phyloP scores from a whole-genome alignment of 2,113 vertebrate genomes.

The Melospiza melodia region DNA sequence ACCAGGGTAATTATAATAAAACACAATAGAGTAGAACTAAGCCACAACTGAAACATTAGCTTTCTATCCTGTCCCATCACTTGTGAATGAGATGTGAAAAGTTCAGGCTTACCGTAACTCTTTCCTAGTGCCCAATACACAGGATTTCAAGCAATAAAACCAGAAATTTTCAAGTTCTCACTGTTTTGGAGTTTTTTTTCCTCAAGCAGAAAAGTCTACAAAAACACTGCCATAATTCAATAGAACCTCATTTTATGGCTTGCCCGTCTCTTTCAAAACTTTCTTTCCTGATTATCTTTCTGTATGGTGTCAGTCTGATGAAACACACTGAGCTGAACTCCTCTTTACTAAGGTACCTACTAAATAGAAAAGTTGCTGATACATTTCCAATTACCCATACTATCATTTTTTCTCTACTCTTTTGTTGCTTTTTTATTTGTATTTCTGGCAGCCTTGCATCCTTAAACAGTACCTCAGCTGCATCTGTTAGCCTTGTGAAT shows the following conservation, averaged over 20 bases:
- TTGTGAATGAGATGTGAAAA: slow-evolving; percentile 64
- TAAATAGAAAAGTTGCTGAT: not conserved
- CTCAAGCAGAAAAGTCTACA: not conserved
- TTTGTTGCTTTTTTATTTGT: not conserved
- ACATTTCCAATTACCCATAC: not conserved
- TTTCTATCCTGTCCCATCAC: slow-evolving; percentile 20
- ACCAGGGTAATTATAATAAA: slow-evolving; percentile 66
- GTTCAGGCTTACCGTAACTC: slow-evolving; percentile 58
- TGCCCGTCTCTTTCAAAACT: not conserved
- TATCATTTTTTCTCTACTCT: not conserved
- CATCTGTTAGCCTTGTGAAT: not conserved
- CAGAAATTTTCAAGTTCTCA: not conserved
- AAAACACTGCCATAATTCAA: not conserved
- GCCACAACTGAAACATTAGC: slow-evolving; percentile 64
- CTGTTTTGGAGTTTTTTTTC: not conserved
- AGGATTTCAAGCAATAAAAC: not conserved
- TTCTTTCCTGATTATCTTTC: not conserved
- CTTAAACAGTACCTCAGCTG: not conserved
- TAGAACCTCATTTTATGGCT: not conserved
- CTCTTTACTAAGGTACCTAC: not conserved
- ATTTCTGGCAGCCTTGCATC: not conserved
- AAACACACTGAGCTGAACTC: not conserved
- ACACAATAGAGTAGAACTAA: slow-evolving; percentile 61
- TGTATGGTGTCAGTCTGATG: not conserved
- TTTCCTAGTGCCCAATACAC: not conserved